Evolutionary conservation across 2,113 vertebrate genomes (phyloP).

Genomic region (Actenoides lindsayi): DNA sequence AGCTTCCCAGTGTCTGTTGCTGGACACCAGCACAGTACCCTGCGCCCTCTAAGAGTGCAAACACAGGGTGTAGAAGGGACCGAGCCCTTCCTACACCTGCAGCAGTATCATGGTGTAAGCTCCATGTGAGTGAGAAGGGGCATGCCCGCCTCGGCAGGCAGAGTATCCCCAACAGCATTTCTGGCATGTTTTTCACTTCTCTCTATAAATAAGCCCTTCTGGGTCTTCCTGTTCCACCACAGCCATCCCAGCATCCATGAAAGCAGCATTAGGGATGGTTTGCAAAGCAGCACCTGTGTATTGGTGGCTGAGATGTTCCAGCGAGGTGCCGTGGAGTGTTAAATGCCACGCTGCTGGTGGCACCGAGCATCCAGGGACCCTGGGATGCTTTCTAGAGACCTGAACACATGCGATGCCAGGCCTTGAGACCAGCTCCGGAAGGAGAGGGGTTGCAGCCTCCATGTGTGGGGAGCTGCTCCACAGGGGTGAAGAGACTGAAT

Average conservation of each 20-base stretch:
- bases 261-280: not conserved
- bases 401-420: accelerated
- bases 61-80: not conserved
- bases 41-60: not conserved
- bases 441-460: not conserved
- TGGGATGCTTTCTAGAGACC: not conserved
- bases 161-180: not conserved
- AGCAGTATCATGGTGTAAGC: not conserved
- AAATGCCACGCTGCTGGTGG: not conserved
- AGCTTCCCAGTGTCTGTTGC: not conserved
- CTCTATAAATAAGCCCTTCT: not conserved
- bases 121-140: not conserved
- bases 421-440: not conserved
- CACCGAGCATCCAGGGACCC: not conserved
- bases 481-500: not conserved
- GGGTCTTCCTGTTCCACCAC: accelerated
- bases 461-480: not conserved
- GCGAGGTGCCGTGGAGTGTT: not conserved
- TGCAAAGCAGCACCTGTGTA: not conserved
- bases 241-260: not conserved
- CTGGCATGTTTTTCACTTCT: not conserved
- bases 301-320: not conserved
- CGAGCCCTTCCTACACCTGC: not conserved
- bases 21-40: not conserved
- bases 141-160: not conserved